Conservation (phyloP, 2,797 vertebrate genomes). For the Telmatherina bonti region DNA sequence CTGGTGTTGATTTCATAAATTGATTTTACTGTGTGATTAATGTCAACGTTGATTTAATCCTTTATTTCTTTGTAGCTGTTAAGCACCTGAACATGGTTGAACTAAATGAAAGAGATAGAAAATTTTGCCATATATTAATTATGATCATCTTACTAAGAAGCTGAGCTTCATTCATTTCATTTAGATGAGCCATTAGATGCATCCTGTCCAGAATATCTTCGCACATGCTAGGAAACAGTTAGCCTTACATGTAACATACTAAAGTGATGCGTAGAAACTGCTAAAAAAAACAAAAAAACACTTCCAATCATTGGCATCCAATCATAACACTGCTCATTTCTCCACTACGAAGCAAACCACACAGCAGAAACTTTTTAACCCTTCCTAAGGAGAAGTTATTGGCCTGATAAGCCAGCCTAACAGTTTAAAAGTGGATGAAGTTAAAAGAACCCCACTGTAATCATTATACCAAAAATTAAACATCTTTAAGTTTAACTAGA, state of each 20-base stretch:
- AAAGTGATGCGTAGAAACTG: too few relatives aligned
- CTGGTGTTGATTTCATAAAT: constrained; percentile 75
- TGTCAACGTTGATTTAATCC: background rate
- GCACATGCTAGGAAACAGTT: too few relatives aligned
- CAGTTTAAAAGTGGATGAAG: background rate
- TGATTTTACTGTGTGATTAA: constrained; percentile 15
- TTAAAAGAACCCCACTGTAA: background rate
- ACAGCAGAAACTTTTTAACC: background rate
- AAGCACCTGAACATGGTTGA: background rate
- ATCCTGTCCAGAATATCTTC: too few relatives aligned
- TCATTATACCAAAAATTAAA: too few relatives aligned
- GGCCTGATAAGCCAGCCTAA: background rate
- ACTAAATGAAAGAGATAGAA: too few relatives aligned
- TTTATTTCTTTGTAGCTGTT: background rate
- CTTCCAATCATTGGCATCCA: background rate
- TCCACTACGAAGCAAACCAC: background rate
- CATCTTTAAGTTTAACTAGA: too few relatives aligned
- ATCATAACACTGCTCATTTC: background rate
- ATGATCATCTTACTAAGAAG: too few relatives aligned
- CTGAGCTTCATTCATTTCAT: too few relatives aligned
- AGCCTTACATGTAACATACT: too few relatives aligned
- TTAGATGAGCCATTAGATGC: too few relatives aligned
- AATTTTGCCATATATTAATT: too few relatives aligned
- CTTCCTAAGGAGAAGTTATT: background rate
- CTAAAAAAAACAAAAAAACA: background rate